Percentiles rank a stretch among this genome's conserved stretches.
Evolutionary conservation across 2,113 vertebrate genomes (phyloP).

Genomic region (Caranx ignobilis): DNA sequence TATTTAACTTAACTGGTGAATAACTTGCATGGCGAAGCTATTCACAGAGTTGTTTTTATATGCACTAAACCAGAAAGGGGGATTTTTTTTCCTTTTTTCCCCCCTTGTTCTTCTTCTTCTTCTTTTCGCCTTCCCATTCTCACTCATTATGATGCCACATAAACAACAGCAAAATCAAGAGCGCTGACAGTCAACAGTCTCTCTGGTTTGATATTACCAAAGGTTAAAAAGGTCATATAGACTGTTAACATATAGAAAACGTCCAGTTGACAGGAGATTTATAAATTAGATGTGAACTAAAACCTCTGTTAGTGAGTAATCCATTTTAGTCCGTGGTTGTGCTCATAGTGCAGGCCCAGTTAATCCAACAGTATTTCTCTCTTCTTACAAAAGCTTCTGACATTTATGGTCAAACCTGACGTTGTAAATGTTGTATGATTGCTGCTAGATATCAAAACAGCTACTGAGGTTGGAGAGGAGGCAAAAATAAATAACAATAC

Average conservation of each 20-base stretch:
- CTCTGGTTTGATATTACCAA: conserved; percentile 8
- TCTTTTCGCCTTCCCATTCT: not conserved
- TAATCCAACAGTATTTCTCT: not conserved
- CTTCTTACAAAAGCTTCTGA: not conserved
- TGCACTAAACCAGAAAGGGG: conserved; percentile 53
- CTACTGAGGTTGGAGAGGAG: not conserved
- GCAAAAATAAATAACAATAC: too few species aligned
- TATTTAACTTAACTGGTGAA: conserved; percentile 90
- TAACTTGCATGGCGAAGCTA: conserved; percentile 85
- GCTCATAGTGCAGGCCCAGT: conserved; percentile 6
- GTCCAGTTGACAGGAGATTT: not conserved
- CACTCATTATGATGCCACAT: conserved; percentile 43
- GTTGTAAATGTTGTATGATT: conserved; percentile 14
- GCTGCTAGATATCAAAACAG: conserved; percentile 25
- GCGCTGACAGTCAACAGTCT: conserved; percentile 7
- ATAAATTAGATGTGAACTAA: conserved; percentile 8
- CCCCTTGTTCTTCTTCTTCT: not conserved
- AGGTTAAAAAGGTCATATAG: not conserved
- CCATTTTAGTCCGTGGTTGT: not conserved
- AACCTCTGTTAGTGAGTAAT: conserved; percentile 31
- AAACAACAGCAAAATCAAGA: conserved; percentile 38
- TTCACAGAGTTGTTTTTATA: conserved; percentile 71
- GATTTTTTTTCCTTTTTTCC: not conserved
- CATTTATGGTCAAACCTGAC: conserved; percentile 9
- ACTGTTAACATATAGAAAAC: not conserved